Percentiles rank a stretch among this genome's conserved stretches.
These are phyloP conservation scores for Ypsolopha scabrella DNA, from an alignment of 2,888 invertebrate genomes.

Conservation along the genomic window DNA sequence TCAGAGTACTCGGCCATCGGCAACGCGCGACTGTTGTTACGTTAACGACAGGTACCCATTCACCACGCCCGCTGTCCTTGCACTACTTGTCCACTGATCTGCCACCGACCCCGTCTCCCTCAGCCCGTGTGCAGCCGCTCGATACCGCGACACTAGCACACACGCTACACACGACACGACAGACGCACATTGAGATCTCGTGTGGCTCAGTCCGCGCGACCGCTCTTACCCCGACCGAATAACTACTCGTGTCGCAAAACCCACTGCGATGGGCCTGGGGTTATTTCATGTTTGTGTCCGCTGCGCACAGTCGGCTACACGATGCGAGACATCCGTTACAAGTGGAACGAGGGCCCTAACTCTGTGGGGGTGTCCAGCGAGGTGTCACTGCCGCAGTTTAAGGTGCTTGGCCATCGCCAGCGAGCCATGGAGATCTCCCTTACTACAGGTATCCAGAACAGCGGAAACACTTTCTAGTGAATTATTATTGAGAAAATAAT, in stretches of 20 bases:
- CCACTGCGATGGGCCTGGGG: conserved; percentile 69
- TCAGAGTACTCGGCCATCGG: conserved; percentile 96
- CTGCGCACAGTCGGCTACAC: conserved; percentile 91
- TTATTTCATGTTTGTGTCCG: conserved; percentile 64
- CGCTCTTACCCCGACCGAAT: conserved; percentile 57
- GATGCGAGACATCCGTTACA: conserved; percentile 97
- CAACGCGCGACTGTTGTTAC: conserved; percentile 95
- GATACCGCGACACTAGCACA: conserved; percentile 60
- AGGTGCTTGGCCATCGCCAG: conserved; percentile 96
- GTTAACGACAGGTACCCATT: conserved; percentile 92
- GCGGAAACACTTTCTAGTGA: conserved; percentile 6
- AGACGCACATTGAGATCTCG: conserved; percentile 55
- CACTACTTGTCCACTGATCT: conserved; percentile 46
- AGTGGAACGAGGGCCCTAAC: conserved; percentile 96
- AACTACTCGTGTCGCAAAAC: conserved; percentile 61
- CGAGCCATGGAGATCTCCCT: conserved; percentile 96
- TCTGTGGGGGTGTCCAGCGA: conserved; percentile 96
- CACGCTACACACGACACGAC: conserved; percentile 56
- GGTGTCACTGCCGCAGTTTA: conserved; percentile 97
- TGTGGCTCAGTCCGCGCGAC: conserved; percentile 48
- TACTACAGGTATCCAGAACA: conserved; percentile 85
- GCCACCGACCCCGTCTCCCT: conserved; percentile 63
- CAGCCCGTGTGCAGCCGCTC: conserved; percentile 59
- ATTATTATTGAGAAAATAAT: conserved; percentile 4
- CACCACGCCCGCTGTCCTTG: conserved; percentile 46